Base-by-base conservation (phyloP, 2,113 vertebrate species). In the Pyrgilauda ruficollis region DNA sequence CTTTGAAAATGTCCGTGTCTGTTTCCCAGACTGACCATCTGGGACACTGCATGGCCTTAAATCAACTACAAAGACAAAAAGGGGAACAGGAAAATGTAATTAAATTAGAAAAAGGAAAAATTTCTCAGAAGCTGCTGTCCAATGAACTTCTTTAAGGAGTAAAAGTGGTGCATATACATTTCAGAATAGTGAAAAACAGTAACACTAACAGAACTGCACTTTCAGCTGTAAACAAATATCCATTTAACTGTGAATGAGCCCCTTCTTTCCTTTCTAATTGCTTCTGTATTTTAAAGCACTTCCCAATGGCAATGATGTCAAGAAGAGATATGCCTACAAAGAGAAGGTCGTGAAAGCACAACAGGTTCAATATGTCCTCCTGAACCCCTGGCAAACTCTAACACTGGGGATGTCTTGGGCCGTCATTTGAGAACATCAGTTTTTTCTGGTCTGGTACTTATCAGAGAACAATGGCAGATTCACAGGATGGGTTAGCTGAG, bases 11-110 rank as follows among this genome's bases (percentile, higher is more conserved):
- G 24, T 81, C 76, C 20, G 1, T 93, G 93, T 96, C 96, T 97
- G 89, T 68, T 97, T 94, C 91, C 90, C 96, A 97, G 96, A 95
- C 95, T 96, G 95, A 94, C 97, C 97, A 98, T 98, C 96, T 98
- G 97, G 95, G 94, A 84, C 53, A 68, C 56, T 74, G 8, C 22
- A 11, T 92, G 85, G 53, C 85, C 94, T 77, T 94, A 97, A 96
- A 95, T 93, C 92, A 96, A 81, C 83, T 94, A 95, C 69, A 97
- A 96, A 95, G 75, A 70, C 35, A 82, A 87, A 95, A 96, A 90
- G 28, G 16, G 52, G 84, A 95, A 77, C 33, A 66, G 20, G 28
- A 62, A 78, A 83, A 92, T 67, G 86, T 76, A 96, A 93, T 96
- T 96, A 90, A 91, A 96, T 56, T 43, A 79, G 50, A 62, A 93